phyloP scores from a whole-genome alignment of 1,140 invertebrate genomes.

The Drosophila sulfurigaster region DNA sequence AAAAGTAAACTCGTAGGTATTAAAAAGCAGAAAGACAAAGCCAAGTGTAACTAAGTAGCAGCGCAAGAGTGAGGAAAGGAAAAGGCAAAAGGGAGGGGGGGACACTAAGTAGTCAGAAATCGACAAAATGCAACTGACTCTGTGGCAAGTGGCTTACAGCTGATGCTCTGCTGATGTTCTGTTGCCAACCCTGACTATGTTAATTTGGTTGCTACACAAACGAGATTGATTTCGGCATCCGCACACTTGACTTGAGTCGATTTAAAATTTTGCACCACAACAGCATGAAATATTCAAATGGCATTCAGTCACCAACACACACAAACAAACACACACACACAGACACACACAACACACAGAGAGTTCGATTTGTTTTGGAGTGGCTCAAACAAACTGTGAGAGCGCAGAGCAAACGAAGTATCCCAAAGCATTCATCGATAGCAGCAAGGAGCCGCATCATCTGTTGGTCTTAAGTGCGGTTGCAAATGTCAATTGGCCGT shows the following conservation, averaged over 20 bases:
- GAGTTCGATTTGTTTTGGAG: conserved; percentile 77
- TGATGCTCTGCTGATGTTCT: conserved; percentile 30
- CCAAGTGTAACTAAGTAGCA: conserved; percentile 59
- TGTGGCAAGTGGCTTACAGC: conserved; percentile 68
- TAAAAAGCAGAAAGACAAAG: conserved; percentile 67
- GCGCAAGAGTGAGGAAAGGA: background rate
- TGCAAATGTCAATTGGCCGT: conserved; percentile 84
- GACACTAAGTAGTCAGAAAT: conserved; percentile 65
- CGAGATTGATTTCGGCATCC: conserved; percentile 81
- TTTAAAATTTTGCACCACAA: conserved; percentile 83
- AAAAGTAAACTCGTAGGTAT: conserved; percentile 81
- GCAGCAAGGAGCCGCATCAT: conserved; percentile 29
- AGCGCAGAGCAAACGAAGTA: conserved; percentile 27
- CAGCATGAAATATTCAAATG: conserved; percentile 83
- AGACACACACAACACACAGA: background rate
- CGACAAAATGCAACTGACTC: conserved; percentile 79
- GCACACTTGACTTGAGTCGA: conserved; percentile 82
- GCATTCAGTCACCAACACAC: conserved; percentile 55
- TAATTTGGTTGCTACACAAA: conserved; percentile 79
- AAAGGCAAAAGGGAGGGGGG: background rate
- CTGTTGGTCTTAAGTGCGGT: conserved; percentile 80
- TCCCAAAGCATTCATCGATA: conserved; percentile 37
- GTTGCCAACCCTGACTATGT: conserved; percentile 55
- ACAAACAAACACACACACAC: background rate
- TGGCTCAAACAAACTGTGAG: conserved; percentile 51